Percentiles rank a stretch among this genome's conserved stretches.
Conservation (phyloP, 1,140 invertebrate species). For the Bombus waltoni region DNA sequence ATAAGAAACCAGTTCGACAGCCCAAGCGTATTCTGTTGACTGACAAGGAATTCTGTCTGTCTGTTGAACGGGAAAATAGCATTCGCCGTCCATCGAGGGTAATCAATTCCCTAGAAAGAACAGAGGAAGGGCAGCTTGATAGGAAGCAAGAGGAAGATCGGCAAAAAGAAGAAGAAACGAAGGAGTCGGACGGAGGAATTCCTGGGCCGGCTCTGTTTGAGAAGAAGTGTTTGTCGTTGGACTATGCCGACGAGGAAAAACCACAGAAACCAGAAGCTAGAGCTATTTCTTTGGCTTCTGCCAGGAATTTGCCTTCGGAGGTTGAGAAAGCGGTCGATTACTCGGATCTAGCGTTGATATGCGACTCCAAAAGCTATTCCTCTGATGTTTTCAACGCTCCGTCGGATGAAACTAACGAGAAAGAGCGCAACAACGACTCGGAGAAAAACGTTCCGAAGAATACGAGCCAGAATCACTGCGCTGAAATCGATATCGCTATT, state of each 20-base stretch:
- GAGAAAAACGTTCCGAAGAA: slow-evolving; percentile 29
- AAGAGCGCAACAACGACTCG: background rate
- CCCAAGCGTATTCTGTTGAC: slow-evolving; percentile 79
- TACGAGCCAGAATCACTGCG: slow-evolving; percentile 62
- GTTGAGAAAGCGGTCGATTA: slow-evolving; percentile 64
- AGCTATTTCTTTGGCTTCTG: slow-evolving; percentile 74
- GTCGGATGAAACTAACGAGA: slow-evolving; percentile 55
- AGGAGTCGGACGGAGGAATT: slow-evolving; percentile 10
- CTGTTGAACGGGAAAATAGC: slow-evolving; percentile 79
- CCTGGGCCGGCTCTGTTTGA: slow-evolving; percentile 75
- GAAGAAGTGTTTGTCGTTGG: slow-evolving; percentile 77
- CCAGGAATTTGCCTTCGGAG: slow-evolving; percentile 69
- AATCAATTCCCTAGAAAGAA: slow-evolving; percentile 43
- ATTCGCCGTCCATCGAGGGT: slow-evolving; percentile 63
- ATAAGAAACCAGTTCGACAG: slow-evolving; percentile 65
- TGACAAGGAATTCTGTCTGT: slow-evolving; percentile 80
- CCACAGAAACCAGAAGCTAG: slow-evolving; percentile 69
- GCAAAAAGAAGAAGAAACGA: background rate
- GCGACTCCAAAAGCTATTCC: slow-evolving; percentile 74
- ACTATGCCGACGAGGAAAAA: slow-evolving; percentile 79
- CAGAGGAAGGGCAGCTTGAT: slow-evolving; percentile 23
- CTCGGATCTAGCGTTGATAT: slow-evolving; percentile 65
- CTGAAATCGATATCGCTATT: slow-evolving; percentile 75
- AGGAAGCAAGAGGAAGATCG: background rate
- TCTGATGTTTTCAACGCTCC: slow-evolving; percentile 77